Evolutionary conservation across 2,888 invertebrate species (phyloP).

Genomic region (Megaustenia siamemsis): DNA sequence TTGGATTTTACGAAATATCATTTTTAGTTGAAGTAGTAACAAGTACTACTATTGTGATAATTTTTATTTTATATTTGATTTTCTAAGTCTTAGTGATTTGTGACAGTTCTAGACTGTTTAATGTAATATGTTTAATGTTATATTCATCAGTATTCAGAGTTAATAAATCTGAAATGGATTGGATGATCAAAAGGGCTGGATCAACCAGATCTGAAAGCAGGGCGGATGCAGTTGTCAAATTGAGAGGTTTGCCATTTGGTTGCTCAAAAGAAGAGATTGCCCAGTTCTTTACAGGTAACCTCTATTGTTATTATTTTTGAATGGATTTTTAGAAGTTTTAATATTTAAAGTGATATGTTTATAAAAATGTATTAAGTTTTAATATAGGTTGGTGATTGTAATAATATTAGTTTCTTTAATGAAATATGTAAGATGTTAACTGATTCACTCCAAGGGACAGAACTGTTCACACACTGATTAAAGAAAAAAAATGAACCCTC

Average conservation of each 20-base stretch:
- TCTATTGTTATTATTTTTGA: not conserved
- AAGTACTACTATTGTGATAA: too few relatives aligned
- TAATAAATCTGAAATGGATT: slow-evolving; percentile 93
- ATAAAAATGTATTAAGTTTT: not conserved
- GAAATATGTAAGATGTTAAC: too few relatives aligned
- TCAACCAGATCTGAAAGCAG: slow-evolving; percentile 80
- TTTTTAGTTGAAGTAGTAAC: too few relatives aligned
- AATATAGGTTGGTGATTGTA: not conserved
- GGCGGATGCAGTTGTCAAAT: slow-evolving; percentile 87
- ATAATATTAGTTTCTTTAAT: too few relatives aligned
- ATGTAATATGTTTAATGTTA: not conserved
- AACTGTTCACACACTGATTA: too few relatives aligned
- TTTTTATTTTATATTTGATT: too few relatives aligned
- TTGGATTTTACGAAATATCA: too few relatives aligned
- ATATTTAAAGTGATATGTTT: not conserved
- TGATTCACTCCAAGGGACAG: too few relatives aligned
- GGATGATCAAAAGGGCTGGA: slow-evolving; percentile 90
- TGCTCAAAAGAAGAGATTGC: slow-evolving; percentile 96
- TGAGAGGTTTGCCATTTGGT: slow-evolving; percentile 95
- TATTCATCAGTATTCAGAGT: slow-evolving; percentile 88
- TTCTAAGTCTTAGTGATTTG: too few relatives aligned
- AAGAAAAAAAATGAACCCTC: too few relatives aligned
- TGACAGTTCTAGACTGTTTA: too few relatives aligned
- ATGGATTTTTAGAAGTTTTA: not conserved
- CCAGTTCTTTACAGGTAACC: slow-evolving; percentile 94